Evolutionary conservation across 2,888 invertebrate genomes (phyloP), one percentile per base, ranked within the genome.

Genomic region (Deilephila elpenor): DNA sequence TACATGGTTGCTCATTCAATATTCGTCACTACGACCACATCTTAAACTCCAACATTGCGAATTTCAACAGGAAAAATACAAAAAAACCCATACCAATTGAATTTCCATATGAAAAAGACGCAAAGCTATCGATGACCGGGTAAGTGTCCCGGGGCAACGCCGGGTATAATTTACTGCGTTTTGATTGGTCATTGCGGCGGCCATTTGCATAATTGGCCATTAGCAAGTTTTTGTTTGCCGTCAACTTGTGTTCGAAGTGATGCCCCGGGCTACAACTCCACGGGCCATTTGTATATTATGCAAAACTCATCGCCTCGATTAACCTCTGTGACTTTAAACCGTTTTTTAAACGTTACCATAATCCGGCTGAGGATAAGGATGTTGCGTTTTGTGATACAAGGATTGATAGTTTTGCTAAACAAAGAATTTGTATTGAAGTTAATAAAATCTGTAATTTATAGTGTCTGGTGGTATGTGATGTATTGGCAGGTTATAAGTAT

Each of bases 181-280:
- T 92, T 91, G 92, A 93, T 92, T 91, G 91, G 88, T 91, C 90
- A 90, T 89, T 88, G 84, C 86, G 85, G 83, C 81, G 79, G 77
- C 72, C 83, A 92, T 93, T 91, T 91, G 87, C 92, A 93, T 92
- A 93, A 93, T 92, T 89, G 90, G 81, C 91, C 89, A 91, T 91
- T 91, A 90, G 88, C 88, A 88, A 90, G 89, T 91, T 92, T 92
- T 93, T 92, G 90, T 91, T 91, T 91, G 87, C 88, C 83, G 82
- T 83, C 84, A 81, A 86, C 84, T 87, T 84, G 82, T 83, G 86
- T 84, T 84, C 82, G 81, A 80, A 82, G 78, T 84, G 81, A 81
- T 75, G 79, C 88, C 79, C 74, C 75, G 74, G 83, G 87, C 83
- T 76, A 77, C 78, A 77, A 77, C 81, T 86, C 81, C 80, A 77